Evolutionary conservation across 2,888 invertebrate genomes (phyloP), one percentile per base, ranked within the genome.

Genomic region (Kryphioiulus occultus): DNA sequence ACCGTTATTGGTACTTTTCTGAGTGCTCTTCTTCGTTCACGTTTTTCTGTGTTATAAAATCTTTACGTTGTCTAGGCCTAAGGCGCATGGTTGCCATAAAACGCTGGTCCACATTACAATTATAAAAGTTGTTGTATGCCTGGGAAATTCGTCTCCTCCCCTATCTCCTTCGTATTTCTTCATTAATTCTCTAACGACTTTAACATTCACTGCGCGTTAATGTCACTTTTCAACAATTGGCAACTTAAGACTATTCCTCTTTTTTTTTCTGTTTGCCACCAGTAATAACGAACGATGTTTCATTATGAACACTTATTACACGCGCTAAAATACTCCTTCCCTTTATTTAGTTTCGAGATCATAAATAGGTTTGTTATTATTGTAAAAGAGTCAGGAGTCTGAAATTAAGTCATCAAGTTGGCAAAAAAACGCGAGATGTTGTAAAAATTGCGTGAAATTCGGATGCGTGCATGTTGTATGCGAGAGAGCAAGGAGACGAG

Each of bases 131-230:
- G 68, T 68, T 68, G 26, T 26, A 68, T 68, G 68, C 26, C 68
- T 26, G n/a, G 68, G 68, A 68, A 68, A 68, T 68, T 68, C 68
- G 68, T 68, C 68, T 68, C 68, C 68, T 68, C 68, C 68, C 68
- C 68, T 68, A 68, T 68, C 68, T 68, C 26, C 68, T 68, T 15
- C 15, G 68, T 84, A 84, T 84, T 84, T 84, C 84, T 84, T 84
- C 84, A 84, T 84, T 84, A 84, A 84, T 84, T 84, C n/a, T 35
- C n/a, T 84, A 84, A 84, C 84, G 84, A 84, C 84, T 35, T 84
- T 84, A 42, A 84, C 42, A 35, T 84, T 84, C 35, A 68, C 68
- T 9, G 26, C 26, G 68, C 68, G 68, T 26, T 68, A 68, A 68
- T 68, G 68, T 68, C 68, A 68, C 68, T 84, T 42, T 22, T 35